phyloP scores from a whole-genome alignment of 2,113 vertebrate species.

The Nibea albiflora region DNA sequence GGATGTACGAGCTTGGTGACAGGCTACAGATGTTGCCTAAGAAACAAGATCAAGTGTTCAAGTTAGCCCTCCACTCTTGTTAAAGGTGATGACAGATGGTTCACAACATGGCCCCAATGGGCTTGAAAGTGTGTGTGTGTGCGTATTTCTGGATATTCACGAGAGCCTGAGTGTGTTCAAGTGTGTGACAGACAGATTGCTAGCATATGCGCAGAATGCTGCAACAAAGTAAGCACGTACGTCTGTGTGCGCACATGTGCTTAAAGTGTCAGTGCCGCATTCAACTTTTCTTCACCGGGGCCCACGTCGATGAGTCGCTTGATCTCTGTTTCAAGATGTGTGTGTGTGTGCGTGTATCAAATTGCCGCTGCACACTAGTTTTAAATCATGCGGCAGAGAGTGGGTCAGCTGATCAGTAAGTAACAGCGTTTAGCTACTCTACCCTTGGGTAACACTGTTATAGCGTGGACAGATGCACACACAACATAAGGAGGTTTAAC shows the following conservation, averaged over 20 bases:
- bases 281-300: slow-evolving; percentile 56
- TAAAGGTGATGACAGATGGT: slow-evolving; percentile 71
- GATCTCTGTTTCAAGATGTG: slow-evolving; percentile 27
- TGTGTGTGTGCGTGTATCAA: slow-evolving; percentile 18
- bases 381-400: slow-evolving; percentile 45
- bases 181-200: slow-evolving; percentile 64
- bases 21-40: slow-evolving; percentile 62
- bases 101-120: slow-evolving; percentile 56
- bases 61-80: slow-evolving; percentile 53
- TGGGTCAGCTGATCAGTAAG: slow-evolving; percentile 51
- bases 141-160: slow-evolving; percentile 55
- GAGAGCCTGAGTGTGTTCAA: slow-evolving; percentile 37
- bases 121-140: slow-evolving; percentile 34
- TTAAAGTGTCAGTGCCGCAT: slow-evolving; percentile 50
- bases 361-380: slow-evolving; percentile 36
- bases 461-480: slow-evolving; percentile 29
- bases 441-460: slow-evolving; percentile 46
- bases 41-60: slow-evolving; percentile 60
- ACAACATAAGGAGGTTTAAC: slow-evolving; percentile 15
- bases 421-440: slow-evolving; percentile 56
- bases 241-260: slow-evolving; percentile 21
- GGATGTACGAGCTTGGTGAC: slow-evolving; percentile 43
- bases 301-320: slow-evolving; percentile 36
- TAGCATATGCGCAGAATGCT: slow-evolving; percentile 39
- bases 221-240: neutral